Evolutionary conservation across 92 coral and sea anemone genomes (phyloP).

Genomic region (Micromussa lordhowensis): DNA sequence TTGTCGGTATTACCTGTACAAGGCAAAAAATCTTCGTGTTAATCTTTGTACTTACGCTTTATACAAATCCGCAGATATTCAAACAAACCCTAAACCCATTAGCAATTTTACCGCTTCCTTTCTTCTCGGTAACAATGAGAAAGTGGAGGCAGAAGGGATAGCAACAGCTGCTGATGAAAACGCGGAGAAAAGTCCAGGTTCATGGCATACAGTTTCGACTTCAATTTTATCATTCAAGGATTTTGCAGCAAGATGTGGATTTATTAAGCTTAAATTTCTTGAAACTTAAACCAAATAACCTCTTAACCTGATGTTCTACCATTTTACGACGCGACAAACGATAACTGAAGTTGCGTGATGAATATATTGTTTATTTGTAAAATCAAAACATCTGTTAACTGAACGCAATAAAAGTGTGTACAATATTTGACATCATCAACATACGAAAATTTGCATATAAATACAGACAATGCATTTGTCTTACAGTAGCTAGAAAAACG

Average conservation of each 20-base stretch:
- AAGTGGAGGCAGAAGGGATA: neutral
- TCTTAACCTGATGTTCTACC: slow-evolving; percentile 32
- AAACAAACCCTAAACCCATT: slow-evolving; percentile 30
- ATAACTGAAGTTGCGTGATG: slow-evolving; percentile 30
- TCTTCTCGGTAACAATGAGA: slow-evolving; percentile 4
- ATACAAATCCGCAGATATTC: slow-evolving; percentile 19
- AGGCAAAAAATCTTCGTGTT: slow-evolving; percentile 13
- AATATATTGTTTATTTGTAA: neutral
- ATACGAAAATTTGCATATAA: neutral
- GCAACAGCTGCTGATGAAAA: neutral
- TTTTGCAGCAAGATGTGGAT: neutral
- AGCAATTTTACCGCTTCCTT: slow-evolving; percentile 4
- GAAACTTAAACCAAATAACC: slow-evolving; percentile 35
- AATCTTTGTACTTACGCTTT: slow-evolving; percentile 20
- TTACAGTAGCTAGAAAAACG: neutral
- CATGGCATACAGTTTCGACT: neutral
- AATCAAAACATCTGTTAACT: slow-evolving; percentile 4
- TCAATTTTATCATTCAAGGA: neutral
- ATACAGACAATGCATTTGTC: neutral
- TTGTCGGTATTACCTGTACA: slow-evolving; percentile 2
- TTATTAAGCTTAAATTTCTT: slow-evolving; percentile 8
- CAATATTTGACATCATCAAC: neutral
- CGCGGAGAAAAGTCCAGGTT: neutral
- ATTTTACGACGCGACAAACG: slow-evolving; percentile 6
- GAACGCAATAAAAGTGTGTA: neutral